phyloP scores from a whole-genome alignment of 1,140 invertebrate species.

The Drosophila parvula region DNA sequence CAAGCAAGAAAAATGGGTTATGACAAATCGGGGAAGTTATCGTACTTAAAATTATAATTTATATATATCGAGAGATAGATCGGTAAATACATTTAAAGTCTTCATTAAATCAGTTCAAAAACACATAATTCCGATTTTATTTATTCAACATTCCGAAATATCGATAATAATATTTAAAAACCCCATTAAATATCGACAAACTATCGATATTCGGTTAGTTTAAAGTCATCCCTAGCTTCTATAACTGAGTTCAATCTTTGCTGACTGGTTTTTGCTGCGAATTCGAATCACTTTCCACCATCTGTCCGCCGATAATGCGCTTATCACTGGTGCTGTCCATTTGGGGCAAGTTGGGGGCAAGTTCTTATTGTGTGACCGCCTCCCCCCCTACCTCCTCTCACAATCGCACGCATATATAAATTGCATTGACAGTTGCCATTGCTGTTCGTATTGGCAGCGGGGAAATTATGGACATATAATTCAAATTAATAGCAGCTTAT shows the following conservation, averaged over 20 bases:
- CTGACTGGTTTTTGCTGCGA: neutral
- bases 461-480: conserved; percentile 77
- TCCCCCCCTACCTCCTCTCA: neutral
- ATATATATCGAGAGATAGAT: neutral
- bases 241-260: conserved; percentile 9
- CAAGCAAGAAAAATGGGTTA: neutral
- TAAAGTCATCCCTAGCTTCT: neutral
- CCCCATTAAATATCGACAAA: neutral
- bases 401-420: conserved; percentile 56
- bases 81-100: neutral
- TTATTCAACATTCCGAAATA: neutral
- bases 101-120: neutral
- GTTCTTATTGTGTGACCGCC: conserved; percentile 14
- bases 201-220: neutral
- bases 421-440: conserved; percentile 66
- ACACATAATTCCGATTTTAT: neutral
- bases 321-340: conserved; percentile 22
- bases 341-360: conserved; percentile 29
- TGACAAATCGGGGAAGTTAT: neutral
- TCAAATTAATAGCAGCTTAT: conserved; percentile 82
- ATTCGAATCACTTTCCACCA: conserved; percentile 1
- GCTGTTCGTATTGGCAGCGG: conserved; percentile 58
- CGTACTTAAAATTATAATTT: neutral
- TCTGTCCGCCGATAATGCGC: conserved; percentile 31
- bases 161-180: neutral